Conservation (phyloP, 2,888 invertebrate genomes). For the Melipona bicolor region DNA sequence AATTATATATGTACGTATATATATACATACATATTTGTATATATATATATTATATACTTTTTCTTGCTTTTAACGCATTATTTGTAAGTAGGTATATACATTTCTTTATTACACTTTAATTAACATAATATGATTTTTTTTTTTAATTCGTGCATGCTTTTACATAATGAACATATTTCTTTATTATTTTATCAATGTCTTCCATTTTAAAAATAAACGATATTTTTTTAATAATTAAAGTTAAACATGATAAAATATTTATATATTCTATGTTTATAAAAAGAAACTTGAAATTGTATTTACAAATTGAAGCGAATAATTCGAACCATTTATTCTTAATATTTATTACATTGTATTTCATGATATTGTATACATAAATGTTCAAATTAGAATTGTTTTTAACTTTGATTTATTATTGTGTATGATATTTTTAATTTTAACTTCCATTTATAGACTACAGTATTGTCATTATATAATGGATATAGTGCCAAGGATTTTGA, state of each 20-base stretch:
- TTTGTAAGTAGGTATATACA: conserved; percentile 25
- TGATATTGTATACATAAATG: neutral
- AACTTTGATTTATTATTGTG: conserved; percentile 1
- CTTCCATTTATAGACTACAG: conserved; percentile 1
- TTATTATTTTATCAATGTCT: conserved; percentile 13
- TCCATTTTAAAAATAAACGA: conserved; percentile 8
- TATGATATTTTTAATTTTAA: conserved; percentile 8
- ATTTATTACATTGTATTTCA: neutral
- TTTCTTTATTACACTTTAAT: conserved; percentile 14
- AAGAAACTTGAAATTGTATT: conserved; percentile 5
- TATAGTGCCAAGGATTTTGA: neutral
- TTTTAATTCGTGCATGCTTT: conserved; percentile 16
- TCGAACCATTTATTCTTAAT: neutral
- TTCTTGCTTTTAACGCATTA: conserved; percentile 29
- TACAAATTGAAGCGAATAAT: neutral
- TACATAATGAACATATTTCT: conserved; percentile 40
- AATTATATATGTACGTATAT: neutral
- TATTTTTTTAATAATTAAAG: conserved; percentile 15
- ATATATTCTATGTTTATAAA: conserved; percentile 7
- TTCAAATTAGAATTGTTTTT: conserved; percentile 17
- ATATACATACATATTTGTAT: neutral
- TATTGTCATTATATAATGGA: conserved; percentile 40
- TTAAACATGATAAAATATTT: conserved; percentile 21
- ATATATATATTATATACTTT: conserved; percentile 10
- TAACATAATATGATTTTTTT: conserved; percentile 8